These are phyloP conservation scores for Mergus octosetaceus DNA, from an alignment of 2,797 vertebrate genomes.

Conservation along the genomic window DNA sequence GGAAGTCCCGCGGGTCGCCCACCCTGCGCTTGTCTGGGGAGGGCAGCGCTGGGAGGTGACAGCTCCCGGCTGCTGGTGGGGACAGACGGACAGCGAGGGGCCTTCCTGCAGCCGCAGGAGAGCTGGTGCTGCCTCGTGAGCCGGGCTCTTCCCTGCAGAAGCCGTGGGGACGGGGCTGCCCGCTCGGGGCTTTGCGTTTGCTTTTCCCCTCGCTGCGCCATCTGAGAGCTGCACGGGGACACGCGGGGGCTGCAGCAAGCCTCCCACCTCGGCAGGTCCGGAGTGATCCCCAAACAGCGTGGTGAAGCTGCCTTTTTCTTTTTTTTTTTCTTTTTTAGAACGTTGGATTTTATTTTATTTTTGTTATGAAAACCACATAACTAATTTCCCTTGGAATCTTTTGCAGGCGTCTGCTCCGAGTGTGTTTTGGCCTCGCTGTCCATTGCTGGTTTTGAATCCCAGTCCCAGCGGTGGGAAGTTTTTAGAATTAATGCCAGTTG, in stretches of 20 bases:
- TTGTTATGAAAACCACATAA: conserved; percentile 48
- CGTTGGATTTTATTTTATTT: conserved; percentile 46
- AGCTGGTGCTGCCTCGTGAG: background rate
- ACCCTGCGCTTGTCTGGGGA: background rate
- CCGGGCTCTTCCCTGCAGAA: background rate
- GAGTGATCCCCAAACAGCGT: background rate
- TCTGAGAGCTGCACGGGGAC: background rate
- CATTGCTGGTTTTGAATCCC: conserved; percentile 55
- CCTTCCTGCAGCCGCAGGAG: background rate
- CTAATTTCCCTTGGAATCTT: conserved; percentile 59
- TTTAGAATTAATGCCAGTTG: conserved; percentile 64
- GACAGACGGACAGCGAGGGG: background rate
- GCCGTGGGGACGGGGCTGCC: background rate
- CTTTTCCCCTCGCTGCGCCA: background rate
- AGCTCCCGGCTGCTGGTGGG: background rate
- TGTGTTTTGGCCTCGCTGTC: conserved; percentile 67
- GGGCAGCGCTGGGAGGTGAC: background rate
- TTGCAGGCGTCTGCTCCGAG: conserved; percentile 60
- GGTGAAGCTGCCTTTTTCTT: background rate
- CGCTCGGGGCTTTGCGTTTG: background rate
- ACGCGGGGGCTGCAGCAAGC: fast-evolving
- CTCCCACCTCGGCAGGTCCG: background rate
- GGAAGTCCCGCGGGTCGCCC: background rate
- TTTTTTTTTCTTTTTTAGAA: background rate
- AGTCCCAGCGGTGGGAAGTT: conserved; percentile 64